Conservation (phyloP, 2,888 invertebrate genomes). For the Ochlodes sylvanus region DNA sequence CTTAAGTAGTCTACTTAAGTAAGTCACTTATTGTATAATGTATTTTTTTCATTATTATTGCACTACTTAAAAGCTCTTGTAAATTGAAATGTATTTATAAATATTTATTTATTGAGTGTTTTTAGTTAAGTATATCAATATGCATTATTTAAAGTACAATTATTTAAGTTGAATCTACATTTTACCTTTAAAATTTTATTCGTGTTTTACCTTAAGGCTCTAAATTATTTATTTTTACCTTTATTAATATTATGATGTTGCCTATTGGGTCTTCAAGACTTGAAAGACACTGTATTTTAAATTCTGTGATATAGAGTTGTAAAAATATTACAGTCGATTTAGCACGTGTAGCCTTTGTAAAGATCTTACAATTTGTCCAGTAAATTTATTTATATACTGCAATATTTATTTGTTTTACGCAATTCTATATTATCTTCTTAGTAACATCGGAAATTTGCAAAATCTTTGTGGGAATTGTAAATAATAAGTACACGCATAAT, state of each 20-base stretch:
- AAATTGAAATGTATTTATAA: conserved; percentile 38
- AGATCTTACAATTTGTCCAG: conserved; percentile 16
- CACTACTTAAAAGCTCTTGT: conserved; percentile 7
- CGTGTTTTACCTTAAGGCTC: conserved; percentile 9
- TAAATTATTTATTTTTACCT: conserved; percentile 22
- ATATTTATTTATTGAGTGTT: conserved; percentile 25
- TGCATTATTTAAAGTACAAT: conserved; percentile 25
- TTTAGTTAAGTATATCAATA: conserved; percentile 8
- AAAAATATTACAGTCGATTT: conserved; percentile 52
- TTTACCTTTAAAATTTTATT: conserved; percentile 14
- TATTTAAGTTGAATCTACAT: conserved; percentile 20
- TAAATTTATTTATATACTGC: background rate
- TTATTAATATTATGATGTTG: conserved; percentile 21
- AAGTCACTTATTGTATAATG: background rate
- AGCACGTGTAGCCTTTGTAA: conserved; percentile 40
- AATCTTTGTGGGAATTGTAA: too few species aligned
- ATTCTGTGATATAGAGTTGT: conserved; percentile 81
- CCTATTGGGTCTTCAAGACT: conserved; percentile 59
- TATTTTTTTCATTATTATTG: background rate
- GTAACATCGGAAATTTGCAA: too few species aligned
- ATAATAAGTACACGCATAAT: too few species aligned
- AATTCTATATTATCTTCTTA: too few species aligned
- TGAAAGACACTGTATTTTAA: conserved; percentile 68
- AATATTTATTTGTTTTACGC: too few species aligned
- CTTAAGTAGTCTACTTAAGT: background rate